Evolutionary conservation across 2,797 vertebrate species (phyloP), one percentile per base, ranked within the genome.

Genomic region (Rallus crepitans): DNA sequence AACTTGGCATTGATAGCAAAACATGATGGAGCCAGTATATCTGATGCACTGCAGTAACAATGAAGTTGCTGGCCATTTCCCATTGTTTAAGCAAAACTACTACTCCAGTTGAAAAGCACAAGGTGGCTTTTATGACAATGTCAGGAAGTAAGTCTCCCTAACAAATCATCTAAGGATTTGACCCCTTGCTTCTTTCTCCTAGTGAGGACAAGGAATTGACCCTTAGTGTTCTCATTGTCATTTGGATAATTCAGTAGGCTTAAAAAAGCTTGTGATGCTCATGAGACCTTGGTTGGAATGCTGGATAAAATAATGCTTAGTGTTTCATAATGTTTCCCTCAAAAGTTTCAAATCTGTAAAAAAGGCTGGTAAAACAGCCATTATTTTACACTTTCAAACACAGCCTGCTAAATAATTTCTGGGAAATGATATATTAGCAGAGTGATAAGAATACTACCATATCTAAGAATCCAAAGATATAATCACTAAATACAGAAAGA

Each of bases 121-220:
- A 77, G 7, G 48, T 81, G 16, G 24, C 8, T 89, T 56, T 73
- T n/a, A 19, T 27, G 40, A 91, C 89, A 96, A 91, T 85, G 57
- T 57, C 37, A 94, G 92, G 87, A 95, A 93, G 59, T 35, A 72
- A 63, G 24, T 73, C 53, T 78, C 79, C 71, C 84, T 78, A 80
- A 89, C 84, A 92, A 95, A 93, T 72, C 17, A 61, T 30, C 77
- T 82, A 47, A 92, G 69, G n/a, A 81, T 91, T 94, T 95, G 84
- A 93, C 45, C 63, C 39, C 40, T 91, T 56, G 23, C 75, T 85
- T 92, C 83, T 60, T 92, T 91, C 87, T 33, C 68, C 37, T 31
- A 35, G 15, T 64, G 72, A 87, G 48, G n/a, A 78, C 33, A 89
- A 71, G 57, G 19, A 73, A 15, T 19, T 92, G 83, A 91, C 82